Conservation (phyloP, 2,797 vertebrate genomes). For the Nyctalus aviator region DNA sequence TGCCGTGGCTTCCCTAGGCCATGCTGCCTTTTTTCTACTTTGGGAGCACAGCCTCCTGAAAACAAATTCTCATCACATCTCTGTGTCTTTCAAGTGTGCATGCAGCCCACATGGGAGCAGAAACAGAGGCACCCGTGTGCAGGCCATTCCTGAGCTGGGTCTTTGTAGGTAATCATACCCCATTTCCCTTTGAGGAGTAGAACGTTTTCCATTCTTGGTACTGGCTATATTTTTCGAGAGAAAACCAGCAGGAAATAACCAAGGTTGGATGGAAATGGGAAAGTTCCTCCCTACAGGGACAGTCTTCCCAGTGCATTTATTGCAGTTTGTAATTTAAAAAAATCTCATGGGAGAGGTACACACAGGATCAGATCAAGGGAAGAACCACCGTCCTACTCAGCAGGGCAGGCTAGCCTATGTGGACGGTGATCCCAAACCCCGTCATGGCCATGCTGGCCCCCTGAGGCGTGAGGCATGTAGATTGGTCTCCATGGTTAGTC, state of each 20-base stretch:
- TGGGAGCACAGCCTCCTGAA: background rate
- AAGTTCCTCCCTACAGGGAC: conserved; percentile 3
- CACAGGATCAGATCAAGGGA: background rate
- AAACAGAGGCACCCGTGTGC: background rate
- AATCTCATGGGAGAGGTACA: background rate
- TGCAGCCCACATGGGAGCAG: background rate
- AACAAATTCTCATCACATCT: background rate
- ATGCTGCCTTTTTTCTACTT: background rate
- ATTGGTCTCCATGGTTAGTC: background rate
- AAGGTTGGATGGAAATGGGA: background rate
- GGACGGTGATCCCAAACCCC: background rate
- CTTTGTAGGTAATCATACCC: background rate
- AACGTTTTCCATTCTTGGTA: background rate
- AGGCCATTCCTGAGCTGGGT: background rate
- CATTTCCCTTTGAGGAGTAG: background rate
- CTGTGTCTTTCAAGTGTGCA: background rate
- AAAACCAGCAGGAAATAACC: conserved; percentile 31
- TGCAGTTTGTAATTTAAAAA: background rate
- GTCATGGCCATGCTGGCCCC: background rate
- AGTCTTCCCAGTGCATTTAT: background rate
- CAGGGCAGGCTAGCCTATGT: background rate
- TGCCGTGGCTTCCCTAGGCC: background rate
- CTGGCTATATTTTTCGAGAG: background rate
- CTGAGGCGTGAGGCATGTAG: background rate
- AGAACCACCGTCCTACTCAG: background rate